Evolutionary conservation across 2,113 vertebrate species (phyloP).

Genomic region (Clarias magur): DNA sequence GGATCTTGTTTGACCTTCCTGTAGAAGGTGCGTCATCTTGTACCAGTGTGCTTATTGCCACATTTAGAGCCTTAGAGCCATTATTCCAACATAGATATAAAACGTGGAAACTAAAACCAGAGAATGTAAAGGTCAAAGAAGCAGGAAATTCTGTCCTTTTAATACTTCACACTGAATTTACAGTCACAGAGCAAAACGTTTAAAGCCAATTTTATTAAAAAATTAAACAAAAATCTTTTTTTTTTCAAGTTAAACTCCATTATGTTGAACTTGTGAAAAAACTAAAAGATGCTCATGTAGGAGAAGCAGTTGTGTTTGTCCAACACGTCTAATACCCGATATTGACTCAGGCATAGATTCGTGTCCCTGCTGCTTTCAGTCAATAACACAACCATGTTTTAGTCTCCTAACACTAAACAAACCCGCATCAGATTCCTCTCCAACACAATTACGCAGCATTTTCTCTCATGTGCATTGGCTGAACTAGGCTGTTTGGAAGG

Average conservation of each 20-base stretch:
- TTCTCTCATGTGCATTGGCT: neutral
- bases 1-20: neutral
- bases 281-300: neutral
- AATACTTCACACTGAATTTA: neutral
- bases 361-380: neutral
- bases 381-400: neutral
- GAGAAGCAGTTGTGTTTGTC: neutral
- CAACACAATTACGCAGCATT: neutral
- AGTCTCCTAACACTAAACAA: constrained; percentile 6
- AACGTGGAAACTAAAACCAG: neutral
- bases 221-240: neutral
- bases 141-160: neutral
- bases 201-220: neutral
- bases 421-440: neutral
- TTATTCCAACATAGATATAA: no score
- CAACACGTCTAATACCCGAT: neutral
- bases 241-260: neutral
- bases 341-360: neutral
- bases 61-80: no score
- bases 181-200: neutral
- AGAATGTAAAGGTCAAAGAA: neutral
- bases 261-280: neutral
- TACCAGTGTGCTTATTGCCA: neutral
- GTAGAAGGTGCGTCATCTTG: neutral
- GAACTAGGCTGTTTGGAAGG: neutral